Percentiles rank a stretch among this genome's conserved stretches.
Conservation (phyloP, 2,113 vertebrate genomes). For the Mystacornis crossleyi region DNA sequence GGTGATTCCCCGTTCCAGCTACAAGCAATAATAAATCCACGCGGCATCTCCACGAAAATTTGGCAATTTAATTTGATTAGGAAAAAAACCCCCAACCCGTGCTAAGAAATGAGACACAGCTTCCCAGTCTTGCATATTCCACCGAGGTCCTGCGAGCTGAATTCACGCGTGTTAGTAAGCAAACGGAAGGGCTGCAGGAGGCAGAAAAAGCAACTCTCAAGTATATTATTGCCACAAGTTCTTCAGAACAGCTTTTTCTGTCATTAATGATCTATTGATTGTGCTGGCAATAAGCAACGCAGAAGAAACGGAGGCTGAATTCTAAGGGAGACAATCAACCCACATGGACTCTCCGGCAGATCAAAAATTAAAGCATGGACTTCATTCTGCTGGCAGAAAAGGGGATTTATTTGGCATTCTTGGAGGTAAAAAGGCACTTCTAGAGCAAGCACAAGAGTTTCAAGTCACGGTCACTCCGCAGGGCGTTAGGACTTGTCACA, state of each 20-base stretch:
- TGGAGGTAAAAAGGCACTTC: not conserved
- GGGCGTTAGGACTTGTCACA: not conserved
- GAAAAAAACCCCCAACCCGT: not conserved
- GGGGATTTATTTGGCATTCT: not conserved
- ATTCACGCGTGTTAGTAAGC: not conserved
- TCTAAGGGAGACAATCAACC: not conserved
- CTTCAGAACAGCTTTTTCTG: not conserved
- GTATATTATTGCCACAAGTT: not conserved
- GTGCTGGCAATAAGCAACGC: not conserved
- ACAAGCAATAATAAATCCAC: not conserved
- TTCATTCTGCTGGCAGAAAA: not conserved
- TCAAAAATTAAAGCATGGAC: not conserved
- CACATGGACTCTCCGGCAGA: not conserved
- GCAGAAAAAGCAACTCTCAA: not conserved
- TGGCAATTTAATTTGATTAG: not conserved
- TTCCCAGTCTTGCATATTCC: not conserved
- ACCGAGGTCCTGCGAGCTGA: not conserved
- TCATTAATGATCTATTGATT: not conserved
- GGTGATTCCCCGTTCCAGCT: not conserved
- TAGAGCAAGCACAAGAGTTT: not conserved
- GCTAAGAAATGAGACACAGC: not conserved
- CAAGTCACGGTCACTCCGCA: not conserved
- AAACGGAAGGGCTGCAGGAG: not conserved
- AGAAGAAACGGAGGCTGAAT: not conserved
- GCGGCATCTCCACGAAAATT: not conserved